Evolutionary conservation across 2,797 vertebrate genomes (phyloP), one percentile per base, ranked within the genome.

Genomic region (Orestias chungarensis): DNA sequence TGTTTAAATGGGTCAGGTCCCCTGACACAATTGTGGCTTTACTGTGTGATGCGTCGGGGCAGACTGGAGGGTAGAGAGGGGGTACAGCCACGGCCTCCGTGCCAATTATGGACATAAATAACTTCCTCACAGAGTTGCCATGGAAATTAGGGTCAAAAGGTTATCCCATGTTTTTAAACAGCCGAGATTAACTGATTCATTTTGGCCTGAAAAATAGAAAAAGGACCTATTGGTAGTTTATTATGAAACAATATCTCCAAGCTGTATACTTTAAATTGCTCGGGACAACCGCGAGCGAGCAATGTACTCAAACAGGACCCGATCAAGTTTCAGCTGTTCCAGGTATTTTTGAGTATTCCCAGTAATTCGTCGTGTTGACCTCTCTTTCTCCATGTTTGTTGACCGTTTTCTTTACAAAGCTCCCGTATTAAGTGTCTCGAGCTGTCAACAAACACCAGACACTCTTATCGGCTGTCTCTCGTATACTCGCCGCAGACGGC

Each of bases 1-100:
- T 82, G 66, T 73, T 84, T 90, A 94, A 94, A 91, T 94, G 86
- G 93, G 93, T 93, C 94, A 94, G 83, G 85, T 91, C 86, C 86
- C 79, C 75, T 79, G 76, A 81, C 85, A 93, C 91, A 91, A 91
- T 90, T 75, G 87, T 81, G 74, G 81, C 70, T 64, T 86, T 88
- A 86, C 86, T 90, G 84, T 92, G 87, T 80, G 90, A 92, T 88
- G 82, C 33, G 57, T 75, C 9, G 83, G 79, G 80, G 62, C 75
- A 89, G 88, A 86, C 84, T 49, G 66, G 72, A 66, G 66, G 67
- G 73, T 68, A 64, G 43, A 73, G 61, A 47, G 70, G 71, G 71
- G 81, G 80, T 73, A 73, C 78, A 82, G 78, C 77, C 76, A 74
- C 84, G 71, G 78, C 66, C 72, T 86, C 70, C 74, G 27, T 33